Evolutionary conservation across 1,140 invertebrate species (phyloP).

Genomic region (Conus betulinus): DNA sequence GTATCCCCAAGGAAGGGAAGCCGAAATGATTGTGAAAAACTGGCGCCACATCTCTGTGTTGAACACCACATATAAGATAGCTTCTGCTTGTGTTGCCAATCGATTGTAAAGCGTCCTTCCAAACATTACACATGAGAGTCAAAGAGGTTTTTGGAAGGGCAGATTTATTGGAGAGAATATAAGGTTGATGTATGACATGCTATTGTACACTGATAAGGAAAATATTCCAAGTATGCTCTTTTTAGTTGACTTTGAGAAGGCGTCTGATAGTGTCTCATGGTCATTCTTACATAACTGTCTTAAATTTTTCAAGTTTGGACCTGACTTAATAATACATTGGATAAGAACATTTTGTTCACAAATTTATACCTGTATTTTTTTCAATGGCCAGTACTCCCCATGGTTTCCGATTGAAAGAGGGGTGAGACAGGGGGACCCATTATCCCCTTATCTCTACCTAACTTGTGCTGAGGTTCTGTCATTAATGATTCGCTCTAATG

Average conservation of each 20-base stretch:
- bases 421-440: slow-evolving; percentile 13
- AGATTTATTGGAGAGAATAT: slow-evolving; percentile 38
- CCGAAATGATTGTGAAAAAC: slow-evolving; percentile 26
- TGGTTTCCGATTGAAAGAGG: slow-evolving; percentile 31
- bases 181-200: slow-evolving; percentile 27
- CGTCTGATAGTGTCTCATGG: slow-evolving; percentile 40
- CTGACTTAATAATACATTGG: slow-evolving; percentile 34
- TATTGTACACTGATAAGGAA: slow-evolving; percentile 23
- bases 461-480: slow-evolving; percentile 34
- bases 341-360: slow-evolving; percentile 31
- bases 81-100: slow-evolving; percentile 30
- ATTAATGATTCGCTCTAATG: slow-evolving; percentile 26
- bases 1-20: slow-evolving; percentile 26
- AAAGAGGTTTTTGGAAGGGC: slow-evolving; percentile 18
- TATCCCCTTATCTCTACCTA: slow-evolving; percentile 30
- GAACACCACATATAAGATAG: slow-evolving; percentile 19
- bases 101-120: slow-evolving; percentile 8
- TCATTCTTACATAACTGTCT: slow-evolving; percentile 31
- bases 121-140: slow-evolving; percentile 7
- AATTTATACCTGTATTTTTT: slow-evolving; percentile 8
- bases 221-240: slow-evolving; percentile 3
- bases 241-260: slow-evolving; percentile 40
- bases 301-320: slow-evolving; percentile 37
- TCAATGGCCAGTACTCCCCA: slow-evolving; percentile 32
- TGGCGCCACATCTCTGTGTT: slow-evolving; percentile 23